A percentile compares a stretch with the other conserved stretches of the same genome.
Evolutionary conservation across 2,888 invertebrate species (phyloP).

Genomic region (Agrotis puta): DNA sequence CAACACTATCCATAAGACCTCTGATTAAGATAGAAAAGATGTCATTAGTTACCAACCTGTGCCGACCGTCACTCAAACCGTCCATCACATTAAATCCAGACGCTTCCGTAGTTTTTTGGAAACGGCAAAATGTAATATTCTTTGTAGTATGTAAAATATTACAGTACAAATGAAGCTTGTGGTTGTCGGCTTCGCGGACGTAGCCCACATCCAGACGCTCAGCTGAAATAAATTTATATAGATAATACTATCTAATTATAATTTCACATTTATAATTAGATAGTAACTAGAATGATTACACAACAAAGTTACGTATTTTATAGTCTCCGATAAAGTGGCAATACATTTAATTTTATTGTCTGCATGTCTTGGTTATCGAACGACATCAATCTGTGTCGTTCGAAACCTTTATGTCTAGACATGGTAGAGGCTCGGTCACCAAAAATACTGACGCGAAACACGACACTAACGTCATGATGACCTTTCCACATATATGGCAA

Average conservation of each 20-base stretch:
- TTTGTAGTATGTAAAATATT: slow-evolving; percentile 84
- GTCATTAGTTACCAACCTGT: slow-evolving; percentile 75
- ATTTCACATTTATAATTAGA: too few relatives aligned
- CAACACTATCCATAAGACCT: background rate
- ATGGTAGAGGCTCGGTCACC: slow-evolving; percentile 34
- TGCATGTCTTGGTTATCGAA: slow-evolving; percentile 32
- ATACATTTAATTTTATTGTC: slow-evolving; percentile 21
- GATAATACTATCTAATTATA: too few relatives aligned
- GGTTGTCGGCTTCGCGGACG: slow-evolving; percentile 70
- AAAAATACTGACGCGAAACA: slow-evolving; percentile 48
- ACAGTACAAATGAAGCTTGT: slow-evolving; percentile 85
- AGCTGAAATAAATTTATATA: slow-evolving; percentile 72
- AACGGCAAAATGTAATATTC: slow-evolving; percentile 88
- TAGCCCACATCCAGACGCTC: slow-evolving; percentile 87
- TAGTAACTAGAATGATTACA: slow-evolving; percentile 16
- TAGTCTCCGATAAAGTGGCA: slow-evolving; percentile 10
- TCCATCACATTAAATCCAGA: slow-evolving; percentile 85
- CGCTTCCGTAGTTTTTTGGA: slow-evolving; percentile 80
- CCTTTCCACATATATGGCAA: slow-evolving; percentile 43
- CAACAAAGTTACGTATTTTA: background rate
- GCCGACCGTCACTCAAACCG: slow-evolving; percentile 85
- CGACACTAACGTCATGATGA: slow-evolving; percentile 48
- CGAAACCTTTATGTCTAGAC: slow-evolving; percentile 32
- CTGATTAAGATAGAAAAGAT: background rate
- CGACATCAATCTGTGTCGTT: slow-evolving; percentile 22